Evolutionary conservation across 2,888 invertebrate species (phyloP), one percentile per base, ranked within the genome.

Genomic region (Esperia sulphurella): DNA sequence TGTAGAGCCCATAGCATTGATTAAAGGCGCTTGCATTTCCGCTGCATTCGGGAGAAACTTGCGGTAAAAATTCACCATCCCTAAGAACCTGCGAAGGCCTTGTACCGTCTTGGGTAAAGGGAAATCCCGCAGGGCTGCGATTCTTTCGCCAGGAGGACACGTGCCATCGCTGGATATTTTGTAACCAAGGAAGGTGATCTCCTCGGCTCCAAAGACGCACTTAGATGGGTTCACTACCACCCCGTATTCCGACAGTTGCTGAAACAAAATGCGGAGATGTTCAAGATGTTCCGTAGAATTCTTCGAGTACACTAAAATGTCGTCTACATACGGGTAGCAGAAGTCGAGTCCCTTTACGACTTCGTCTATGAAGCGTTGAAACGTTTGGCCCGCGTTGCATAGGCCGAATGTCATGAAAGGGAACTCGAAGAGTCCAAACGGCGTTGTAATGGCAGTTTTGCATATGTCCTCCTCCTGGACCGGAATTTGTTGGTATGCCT

Each of bases 401-500:
- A n/a, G n/a, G n/a, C n/a, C n/a, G n/a, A n/a, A n/a, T n/a, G n/a
- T n/a, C n/a, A n/a, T n/a, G n/a, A n/a, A n/a, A n/a, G n/a, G n/a
- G n/a, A n/a, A n/a, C n/a, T n/a, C n/a, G n/a, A n/a, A 68, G 8
- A 68, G 44, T 4, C 65, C 65, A 44, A 67, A 68, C 0, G 69
- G 64, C 8, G 67, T 68, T 2, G 51, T 63, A 4, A 68, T 59
- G 0, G 65, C 72, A 0, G 71, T 71, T 51, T 74, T 71, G 0
- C 37, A 21, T 6, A 77, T 58, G 48, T 79, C 71, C 6, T 61
- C 65, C 21, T 51, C 41, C 1, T 51, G 43, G 5, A 75, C 59
- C 5, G 71, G 74, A 13, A 83, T 74, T 41, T 78, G 71, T 42
- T 71, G 55, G 48, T 63, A 85, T 1, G 71, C 74, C 45, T 57